Evolutionary conservation across 2,113 vertebrate genomes (phyloP).

Genomic region (Ameiurus melas): DNA sequence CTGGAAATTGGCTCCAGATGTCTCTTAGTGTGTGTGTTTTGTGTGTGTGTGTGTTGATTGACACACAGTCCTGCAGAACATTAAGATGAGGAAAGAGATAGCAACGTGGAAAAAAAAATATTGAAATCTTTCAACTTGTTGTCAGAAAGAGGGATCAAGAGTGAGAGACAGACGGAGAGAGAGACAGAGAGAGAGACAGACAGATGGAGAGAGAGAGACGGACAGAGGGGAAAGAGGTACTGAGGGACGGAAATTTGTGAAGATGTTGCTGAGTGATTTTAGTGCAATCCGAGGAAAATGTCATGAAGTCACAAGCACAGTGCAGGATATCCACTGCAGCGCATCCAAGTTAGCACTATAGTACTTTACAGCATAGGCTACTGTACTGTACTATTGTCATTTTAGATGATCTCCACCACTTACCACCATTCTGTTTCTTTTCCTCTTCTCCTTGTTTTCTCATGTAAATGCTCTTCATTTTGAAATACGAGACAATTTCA

Average conservation of each 20-base stretch:
- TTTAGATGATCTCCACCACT: not conserved
- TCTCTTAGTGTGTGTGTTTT: conserved; percentile 7
- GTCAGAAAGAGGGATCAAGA: not conserved
- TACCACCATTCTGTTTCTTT: not conserved
- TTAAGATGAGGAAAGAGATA: conserved; percentile 33
- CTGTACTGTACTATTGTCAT: not conserved
- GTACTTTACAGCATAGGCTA: not conserved
- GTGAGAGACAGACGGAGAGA: not conserved
- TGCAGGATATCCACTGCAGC: not conserved
- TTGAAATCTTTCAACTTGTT: conserved; percentile 23
- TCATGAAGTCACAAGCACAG: not conserved
- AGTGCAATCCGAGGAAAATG: not conserved
- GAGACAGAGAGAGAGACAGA: not conserved
- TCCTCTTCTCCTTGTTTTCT: not conserved
- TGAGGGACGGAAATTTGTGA: conserved; percentile 10
- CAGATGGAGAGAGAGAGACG: not conserved
- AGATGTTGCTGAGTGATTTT: conserved; percentile 24
- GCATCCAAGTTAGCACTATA: not conserved
- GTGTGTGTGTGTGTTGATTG: conserved; percentile 28
- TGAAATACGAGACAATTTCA: not conserved
- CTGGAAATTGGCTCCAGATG: conserved; percentile 35
- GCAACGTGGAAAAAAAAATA: not conserved
- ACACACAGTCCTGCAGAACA: conserved; percentile 3
- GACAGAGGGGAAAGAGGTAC: not conserved
- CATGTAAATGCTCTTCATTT: not conserved